Conservation (phyloP, 2,888 invertebrate species). For the Omphaloscelis lunosa region DNA sequence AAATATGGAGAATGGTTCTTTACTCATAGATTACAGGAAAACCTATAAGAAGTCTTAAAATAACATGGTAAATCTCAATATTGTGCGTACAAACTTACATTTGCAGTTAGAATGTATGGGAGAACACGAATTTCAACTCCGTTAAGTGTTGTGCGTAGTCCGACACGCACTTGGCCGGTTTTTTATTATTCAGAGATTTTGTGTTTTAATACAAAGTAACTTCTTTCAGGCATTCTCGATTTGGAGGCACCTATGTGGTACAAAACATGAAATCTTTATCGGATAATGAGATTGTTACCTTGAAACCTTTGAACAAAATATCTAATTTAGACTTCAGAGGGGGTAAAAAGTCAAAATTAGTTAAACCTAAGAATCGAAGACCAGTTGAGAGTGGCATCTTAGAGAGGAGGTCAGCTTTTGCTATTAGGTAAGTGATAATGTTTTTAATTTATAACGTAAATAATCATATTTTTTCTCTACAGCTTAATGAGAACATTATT, state of each 20-base stretch:
- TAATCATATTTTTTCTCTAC: neutral
- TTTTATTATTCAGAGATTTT: too few relatives aligned
- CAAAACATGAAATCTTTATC: constrained; percentile 98
- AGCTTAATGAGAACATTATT: too few relatives aligned
- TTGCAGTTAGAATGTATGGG: too few relatives aligned
- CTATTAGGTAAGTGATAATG: constrained; percentile 91
- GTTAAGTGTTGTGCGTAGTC: too few relatives aligned
- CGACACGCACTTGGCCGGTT: too few relatives aligned
- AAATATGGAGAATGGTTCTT: too few relatives aligned
- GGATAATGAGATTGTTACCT: constrained; percentile 96
- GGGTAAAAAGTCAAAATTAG: constrained; percentile 89
- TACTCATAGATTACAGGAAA: too few relatives aligned
- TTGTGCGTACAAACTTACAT: too few relatives aligned
- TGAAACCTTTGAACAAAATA: constrained; percentile 95
- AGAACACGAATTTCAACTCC: too few relatives aligned
- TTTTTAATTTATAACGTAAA: neutral
- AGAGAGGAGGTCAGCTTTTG: constrained; percentile 96
- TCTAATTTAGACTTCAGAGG: constrained; percentile 95
- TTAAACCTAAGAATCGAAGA: constrained; percentile 94
- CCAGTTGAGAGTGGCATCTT: constrained; percentile 92
- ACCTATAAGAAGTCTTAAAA: too few relatives aligned
- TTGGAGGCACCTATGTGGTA: constrained; percentile 98
- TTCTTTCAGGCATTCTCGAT: constrained; percentile 95
- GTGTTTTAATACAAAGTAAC: neutral
- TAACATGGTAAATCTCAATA: too few relatives aligned